Base-by-base conservation (phyloP, 2,113 vertebrate genomes). In the Lanius collurio region DNA sequence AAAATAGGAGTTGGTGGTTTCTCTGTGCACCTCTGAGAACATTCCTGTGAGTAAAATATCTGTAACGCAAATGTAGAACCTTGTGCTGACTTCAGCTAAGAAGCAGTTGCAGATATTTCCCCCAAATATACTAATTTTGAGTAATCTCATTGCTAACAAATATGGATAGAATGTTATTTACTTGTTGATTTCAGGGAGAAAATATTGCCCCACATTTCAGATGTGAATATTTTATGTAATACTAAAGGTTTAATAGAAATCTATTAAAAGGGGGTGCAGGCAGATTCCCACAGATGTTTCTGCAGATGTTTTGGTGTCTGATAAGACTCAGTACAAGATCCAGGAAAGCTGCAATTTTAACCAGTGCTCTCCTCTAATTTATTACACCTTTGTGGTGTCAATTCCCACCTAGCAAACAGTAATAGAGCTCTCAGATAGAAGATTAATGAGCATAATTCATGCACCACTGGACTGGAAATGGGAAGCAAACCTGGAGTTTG, bases 391-490 rank as follows among this genome's bases (percentile, higher is more conserved):
- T 94, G 77, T 55, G 60, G 24, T 78, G 79, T 46, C 82, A 84
- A 22, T 89, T 78, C 55, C 92, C 91, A 95, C 80, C 94, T 67
- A 91, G 71, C 79, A 93, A 92, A 90, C 47, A 37, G 64, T 70
- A 81, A 93, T 87, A 83, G 95, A 95, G 49, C 73, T 89, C 62
- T 91, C 75, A 50, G 74, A 64, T 17, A 35, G 91, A 91, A 96
- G 70, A 95, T 97, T 83, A 95, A 97, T 94, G 83, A 88, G 84
- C 74, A 73, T 89, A 89, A 94, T 95, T 91, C 11, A 24, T 93
- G 78, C 75, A 52, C 69, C 67, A 87, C 62, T 95, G 74, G 89
- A 77, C 89, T 97, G 92, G 83, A 89, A 93, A 96, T 83, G 73
- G 83, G 49, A 93, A 82, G 56, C 35, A 81, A 85, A 89, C 46